Percentiles rank a stretch among this genome's conserved stretches.
Evolutionary conservation across 2,888 invertebrate species (phyloP).

Genomic region (Tipula confusa): DNA sequence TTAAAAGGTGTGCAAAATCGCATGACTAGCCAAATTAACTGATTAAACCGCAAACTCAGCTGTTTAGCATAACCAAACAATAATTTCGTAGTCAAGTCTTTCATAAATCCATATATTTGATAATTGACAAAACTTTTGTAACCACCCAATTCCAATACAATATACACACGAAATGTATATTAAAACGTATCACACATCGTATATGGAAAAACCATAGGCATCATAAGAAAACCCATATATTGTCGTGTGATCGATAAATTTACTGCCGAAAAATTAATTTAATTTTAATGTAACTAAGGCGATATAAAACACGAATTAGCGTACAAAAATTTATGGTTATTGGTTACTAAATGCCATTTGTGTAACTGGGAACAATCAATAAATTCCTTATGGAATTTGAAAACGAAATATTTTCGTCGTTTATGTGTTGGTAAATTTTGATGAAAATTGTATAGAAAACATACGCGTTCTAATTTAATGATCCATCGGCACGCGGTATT

Average conservation of each 20-base stretch:
- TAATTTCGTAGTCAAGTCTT: not conserved
- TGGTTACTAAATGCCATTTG: slow-evolving; percentile 25
- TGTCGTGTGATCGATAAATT: slow-evolving; percentile 12
- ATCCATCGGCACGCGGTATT: not conserved
- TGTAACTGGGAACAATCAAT: not conserved
- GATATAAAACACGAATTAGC: slow-evolving; percentile 12
- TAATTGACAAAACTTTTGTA: slow-evolving; percentile 12
- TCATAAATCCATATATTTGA: not conserved
- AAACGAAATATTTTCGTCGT: not conserved
- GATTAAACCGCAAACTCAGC: not conserved
- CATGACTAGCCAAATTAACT: not conserved
- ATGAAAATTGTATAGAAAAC: slow-evolving; percentile 3
- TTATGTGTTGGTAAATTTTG: not conserved
- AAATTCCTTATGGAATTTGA: not conserved
- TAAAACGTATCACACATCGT: not conserved
- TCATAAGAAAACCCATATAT: not conserved
- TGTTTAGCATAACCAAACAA: not conserved
- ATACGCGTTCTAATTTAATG: not conserved
- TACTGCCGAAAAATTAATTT: not conserved
- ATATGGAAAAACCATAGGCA: not conserved
- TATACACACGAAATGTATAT: too few species aligned
- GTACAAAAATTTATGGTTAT: not conserved
- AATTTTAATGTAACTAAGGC: slow-evolving; percentile 9
- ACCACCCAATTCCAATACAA: not conserved
- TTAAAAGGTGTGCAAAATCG: not conserved